phyloP scores from a whole-genome alignment of 2,888 invertebrate genomes.

The Gari tellinella region DNA sequence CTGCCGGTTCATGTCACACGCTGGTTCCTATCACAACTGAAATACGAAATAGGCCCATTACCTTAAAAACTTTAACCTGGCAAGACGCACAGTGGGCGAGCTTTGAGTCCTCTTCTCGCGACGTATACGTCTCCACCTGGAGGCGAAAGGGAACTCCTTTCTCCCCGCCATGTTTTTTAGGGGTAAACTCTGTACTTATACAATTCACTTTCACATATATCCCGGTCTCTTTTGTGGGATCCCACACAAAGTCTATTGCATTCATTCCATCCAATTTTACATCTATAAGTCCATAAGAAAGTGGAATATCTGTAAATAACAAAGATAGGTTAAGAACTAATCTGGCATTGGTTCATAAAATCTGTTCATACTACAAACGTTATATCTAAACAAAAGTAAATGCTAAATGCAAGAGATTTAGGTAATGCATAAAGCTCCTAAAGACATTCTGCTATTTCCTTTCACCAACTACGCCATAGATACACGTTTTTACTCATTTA shows the following conservation, averaged over 20 bases:
- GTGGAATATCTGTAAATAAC: constrained; percentile 93
- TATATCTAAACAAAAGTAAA: too few species aligned
- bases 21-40: too few species aligned
- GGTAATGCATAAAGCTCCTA: too few species aligned
- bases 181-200: constrained; percentile 98
- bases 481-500: too few species aligned
- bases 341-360: too few species aligned
- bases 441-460: too few species aligned
- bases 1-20: too few species aligned
- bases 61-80: constrained; percentile 94
- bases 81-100: constrained; percentile 97
- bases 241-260: constrained; percentile 95
- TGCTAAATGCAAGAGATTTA: too few species aligned
- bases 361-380: too few species aligned
- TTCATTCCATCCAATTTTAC: constrained; percentile 92
- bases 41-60: too few species aligned
- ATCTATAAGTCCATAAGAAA: constrained; percentile 95
- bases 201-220: constrained; percentile 96
- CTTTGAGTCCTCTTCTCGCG: constrained; percentile 84
- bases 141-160: constrained; percentile 98
- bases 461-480: too few species aligned
- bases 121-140: constrained; percentile 94
- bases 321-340: too few species aligned
- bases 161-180: constrained; percentile 98
- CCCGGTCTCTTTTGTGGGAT: constrained; percentile 97